Base-by-base conservation (phyloP, 2,113 vertebrate genomes). In the Nothocercus julius region DNA sequence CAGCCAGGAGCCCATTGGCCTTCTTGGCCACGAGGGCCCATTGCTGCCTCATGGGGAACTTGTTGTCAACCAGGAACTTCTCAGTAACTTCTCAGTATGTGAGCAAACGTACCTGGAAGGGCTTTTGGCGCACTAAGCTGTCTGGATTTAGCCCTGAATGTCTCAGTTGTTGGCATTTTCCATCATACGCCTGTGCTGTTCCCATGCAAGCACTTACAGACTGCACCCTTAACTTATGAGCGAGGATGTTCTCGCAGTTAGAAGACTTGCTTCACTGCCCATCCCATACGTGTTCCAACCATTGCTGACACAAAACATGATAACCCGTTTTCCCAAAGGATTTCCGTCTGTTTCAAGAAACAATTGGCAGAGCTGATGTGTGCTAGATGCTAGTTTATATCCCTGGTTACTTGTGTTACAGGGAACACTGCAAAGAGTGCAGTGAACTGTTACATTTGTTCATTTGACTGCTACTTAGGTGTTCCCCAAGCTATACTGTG, bases 221-320 rank as follows among this genome's bases (percentile, higher is more conserved):
- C 17, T 44, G 56, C 44, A 53, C 20, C n/a, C 2, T 0, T 30
- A 19, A 30, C 44, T 36, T 7, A 1, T n/a, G 13, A 13, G 49
- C 36, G 30, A 49, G 63, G 19, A 12, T 59, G 28, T 30, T 66
- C 28, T 8, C 5, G 3, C 13, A 49, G 18, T 25, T 58, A 62
- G 40, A 24, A 36, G 75, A 56, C 1, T 2, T 27, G 44, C 16
- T 42, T n/a, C 8, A 1, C 13, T 59, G 27, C 72, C 34, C 62
- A 67, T 82, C 32, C 34, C 21, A 3, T 19, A 5, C 11, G 40
- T 85, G 18, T 49, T 78, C 66, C 53, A 8, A 30, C 21, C 15
- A 5, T 15, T 28, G 69, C 56, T 40, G 68, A 59, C 42, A 74
- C 24, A 27, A 49, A 54, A 30, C 4, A 5, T n/a, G 54, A 24